phyloP scores from a whole-genome alignment of 2,113 vertebrate genomes.

The Zosterops borbonicus region DNA sequence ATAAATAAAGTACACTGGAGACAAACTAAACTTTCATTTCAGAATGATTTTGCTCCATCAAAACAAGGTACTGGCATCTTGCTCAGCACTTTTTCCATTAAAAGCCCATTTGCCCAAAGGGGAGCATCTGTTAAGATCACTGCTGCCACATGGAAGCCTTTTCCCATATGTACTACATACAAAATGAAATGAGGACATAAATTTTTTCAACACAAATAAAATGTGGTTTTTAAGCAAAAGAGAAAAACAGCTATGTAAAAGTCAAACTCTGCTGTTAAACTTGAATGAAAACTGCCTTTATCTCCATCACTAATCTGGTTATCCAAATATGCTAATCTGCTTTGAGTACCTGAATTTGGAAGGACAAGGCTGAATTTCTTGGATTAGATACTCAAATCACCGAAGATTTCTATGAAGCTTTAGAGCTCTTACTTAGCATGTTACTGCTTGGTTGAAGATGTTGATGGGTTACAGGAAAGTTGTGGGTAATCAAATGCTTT shows the following conservation, averaged over 20 bases:
- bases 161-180: background rate
- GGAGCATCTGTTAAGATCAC: conserved; percentile 17
- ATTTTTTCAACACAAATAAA: background rate
- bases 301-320: background rate
- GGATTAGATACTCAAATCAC: background rate
- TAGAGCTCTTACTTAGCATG: background rate
- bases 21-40: background rate
- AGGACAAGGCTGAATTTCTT: background rate
- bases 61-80: conserved; percentile 11
- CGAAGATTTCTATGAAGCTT: background rate
- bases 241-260: background rate
- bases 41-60: conserved; percentile 1
- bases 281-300: background rate
- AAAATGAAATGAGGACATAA: conserved; percentile 17
- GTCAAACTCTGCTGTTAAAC: background rate
- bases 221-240: background rate
- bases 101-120: conserved; percentile 35
- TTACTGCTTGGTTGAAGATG: background rate
- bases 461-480: background rate
- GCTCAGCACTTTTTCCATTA: conserved; percentile 33
- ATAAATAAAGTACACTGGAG: background rate
- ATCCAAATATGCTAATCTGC: background rate
- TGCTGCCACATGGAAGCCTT: conserved; percentile 42
- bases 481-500: background rate
- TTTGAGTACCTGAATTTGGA: background rate